Evolutionary conservation across 2,113 vertebrate genomes (phyloP), one percentile per base, ranked within the genome.

Genomic region (Oreocharis arfaki): DNA sequence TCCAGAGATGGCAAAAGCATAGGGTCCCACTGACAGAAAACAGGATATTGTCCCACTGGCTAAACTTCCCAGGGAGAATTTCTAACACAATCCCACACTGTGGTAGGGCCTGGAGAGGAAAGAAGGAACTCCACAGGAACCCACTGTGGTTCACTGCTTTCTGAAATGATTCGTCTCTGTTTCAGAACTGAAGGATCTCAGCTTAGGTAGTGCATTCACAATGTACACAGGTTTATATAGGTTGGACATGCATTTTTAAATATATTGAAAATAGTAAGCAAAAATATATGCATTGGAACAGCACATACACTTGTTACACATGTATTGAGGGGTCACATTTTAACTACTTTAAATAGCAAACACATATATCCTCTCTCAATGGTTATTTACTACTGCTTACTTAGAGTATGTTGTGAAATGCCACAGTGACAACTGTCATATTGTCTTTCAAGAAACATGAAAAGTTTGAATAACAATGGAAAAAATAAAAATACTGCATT

Each of bases 321-420:
- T 44, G 28, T 76, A 75, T 41, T 70, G 37, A 67, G 57, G 75
- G 32, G 11, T 95, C 87, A 88, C 35, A 64, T 77, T 85, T 93
- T 67, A 80, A 60, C 84, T 93, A 68, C 41, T 93, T 87, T 95
- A 91, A 95, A 79, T 59, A 92, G 69, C 1, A 17, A 94, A 96
- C 35, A 50, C 56, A 88, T 52, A 83, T 50, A 68, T 33, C 30
- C 18, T 57, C 13, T 37, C 21, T 73, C 23, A 47, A 33, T 1
- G 3, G 52, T 79, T 94, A 91, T 57, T 81, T 91, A 85, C 70
- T 80, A 91, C 39, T 52, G 32, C 23, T 81, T 84, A 44, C 39
- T 85, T 52, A 86, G 69, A 64, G 16, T 32, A 71, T 6, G 21
- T 67, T 47, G 85, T 53, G 78, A 89, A 92, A 92, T 67, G 76